Conservation (phyloP, 1,140 invertebrate genomes). For the Aphidius gifuensis region DNA sequence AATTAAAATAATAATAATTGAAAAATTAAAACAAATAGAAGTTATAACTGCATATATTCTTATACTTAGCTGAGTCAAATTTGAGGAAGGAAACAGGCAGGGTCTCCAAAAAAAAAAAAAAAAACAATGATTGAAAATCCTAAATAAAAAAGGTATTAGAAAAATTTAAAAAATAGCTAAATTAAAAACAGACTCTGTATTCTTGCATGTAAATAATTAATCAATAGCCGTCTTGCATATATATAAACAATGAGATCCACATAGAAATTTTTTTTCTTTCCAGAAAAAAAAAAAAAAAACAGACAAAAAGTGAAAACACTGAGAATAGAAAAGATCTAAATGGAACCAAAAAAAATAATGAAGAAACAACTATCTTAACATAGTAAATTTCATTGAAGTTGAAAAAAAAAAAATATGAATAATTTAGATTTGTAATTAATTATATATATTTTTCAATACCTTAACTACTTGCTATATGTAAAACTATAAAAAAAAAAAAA, state of each 20-base stretch:
- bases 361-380: too few relatives aligned
- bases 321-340: not conserved
- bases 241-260: slow-evolving; percentile 9
- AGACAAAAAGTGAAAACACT: slow-evolving; percentile 12
- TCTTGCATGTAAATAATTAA: slow-evolving; percentile 25
- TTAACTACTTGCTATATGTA: slow-evolving; percentile 53
- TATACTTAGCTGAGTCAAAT: slow-evolving; percentile 37
- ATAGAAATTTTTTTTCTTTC: too few relatives aligned
- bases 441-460: slow-evolving; percentile 56
- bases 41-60: slow-evolving; percentile 40
- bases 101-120: slow-evolving; percentile 14
- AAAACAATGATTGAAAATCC: too few relatives aligned
- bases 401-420: slow-evolving; percentile 42
- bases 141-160: too few relatives aligned
- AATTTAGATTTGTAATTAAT: slow-evolving; percentile 55
- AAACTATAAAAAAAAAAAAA: slow-evolving; percentile 25
- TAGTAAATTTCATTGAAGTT: slow-evolving; percentile 19
- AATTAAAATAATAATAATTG: slow-evolving; percentile 42
- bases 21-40: slow-evolving; percentile 16
- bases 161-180: slow-evolving; percentile 16
- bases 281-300: slow-evolving; percentile 15
- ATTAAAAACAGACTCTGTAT: slow-evolving; percentile 15
- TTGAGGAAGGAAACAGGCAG: slow-evolving; percentile 17
- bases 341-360: too few relatives aligned
- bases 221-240: slow-evolving; percentile 15